Evolutionary conservation across 1,140 invertebrate genomes (phyloP), one percentile per base, ranked within the genome.

Genomic region (Ericerus pela): DNA sequence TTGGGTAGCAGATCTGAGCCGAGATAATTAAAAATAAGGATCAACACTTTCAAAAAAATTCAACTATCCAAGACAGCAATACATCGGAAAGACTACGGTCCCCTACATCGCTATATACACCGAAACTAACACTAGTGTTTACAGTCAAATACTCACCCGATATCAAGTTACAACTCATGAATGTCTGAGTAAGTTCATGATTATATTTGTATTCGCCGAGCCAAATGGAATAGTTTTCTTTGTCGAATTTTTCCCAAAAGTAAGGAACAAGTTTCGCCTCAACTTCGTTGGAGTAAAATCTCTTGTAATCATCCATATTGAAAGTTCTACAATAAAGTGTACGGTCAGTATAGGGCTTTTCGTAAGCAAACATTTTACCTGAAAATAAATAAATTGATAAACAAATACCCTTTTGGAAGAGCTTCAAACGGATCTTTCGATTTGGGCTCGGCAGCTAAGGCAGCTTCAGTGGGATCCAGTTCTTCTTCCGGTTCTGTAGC

Each of bases 171-270:
- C 87, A 92, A 67, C 85, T 90, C 92, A 96, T 96, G 75, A 95
- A 97, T 18, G 88, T 82, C 69, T 91, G 86, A 60, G 82, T 77
- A 8, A 99, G 76, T 70, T 98, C 94, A 60, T 95, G 76, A 55
- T 85, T 84, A 69, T 91, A 98, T 70, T 96, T 96, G 76, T 99
- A 99, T 76, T 96, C 90, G 56, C 88, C 82, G 56, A 80, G 82
- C 96, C 96, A 99, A 68, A 99, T 94, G 47, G 94, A 98, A 72
- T 95, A 96, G 70, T 96, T 81, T 68, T 95, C 84, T 20, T 87
- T 74, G 69, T 99, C 96, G 73, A 99, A 99, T 68, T 98, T 92
- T 65, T 96, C 80, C 87, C 93, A 99, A 76, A 99, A 99, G 68
- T 94, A 98, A 2, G 93, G 90, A 66, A 99, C 82, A 33, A 95